Evolutionary conservation across 2,113 vertebrate genomes (phyloP).

Genomic region (Macquaria australasica): DNA sequence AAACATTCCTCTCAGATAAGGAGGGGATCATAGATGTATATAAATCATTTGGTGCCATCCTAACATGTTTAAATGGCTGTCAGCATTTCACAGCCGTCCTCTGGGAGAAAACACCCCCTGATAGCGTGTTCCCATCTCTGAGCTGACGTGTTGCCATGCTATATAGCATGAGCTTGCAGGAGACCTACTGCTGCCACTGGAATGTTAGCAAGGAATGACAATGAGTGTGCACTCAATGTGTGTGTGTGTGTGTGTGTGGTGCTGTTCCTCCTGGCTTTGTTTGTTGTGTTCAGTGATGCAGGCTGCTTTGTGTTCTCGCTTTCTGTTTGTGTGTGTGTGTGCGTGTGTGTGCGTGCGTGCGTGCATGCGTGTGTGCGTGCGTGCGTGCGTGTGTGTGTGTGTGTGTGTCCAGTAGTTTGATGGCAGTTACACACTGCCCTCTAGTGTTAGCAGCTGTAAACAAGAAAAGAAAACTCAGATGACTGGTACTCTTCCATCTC

Average conservation of each 20-base stretch:
- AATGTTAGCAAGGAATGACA: conserved; percentile 81
- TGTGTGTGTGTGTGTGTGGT: conserved; percentile 49
- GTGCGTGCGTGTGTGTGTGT: conserved; percentile 53
- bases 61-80: conserved; percentile 69
- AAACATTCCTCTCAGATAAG: conserved; percentile 11
- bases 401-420: conserved; percentile 64
- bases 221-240: conserved; percentile 70
- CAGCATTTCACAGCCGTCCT: conserved; percentile 58
- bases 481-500: conserved; percentile 52
- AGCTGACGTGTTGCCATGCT: conserved; percentile 69
- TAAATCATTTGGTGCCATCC: conserved; percentile 50
- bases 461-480: conserved; percentile 20
- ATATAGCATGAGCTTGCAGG: conserved; percentile 75
- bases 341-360: conserved; percentile 62
- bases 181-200: conserved; percentile 73
- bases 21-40: conserved; percentile 46
- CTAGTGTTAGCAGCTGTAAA: conserved; percentile 71
- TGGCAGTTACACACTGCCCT: conserved; percentile 83
- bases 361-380: too few species aligned
- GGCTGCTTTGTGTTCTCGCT: conserved; percentile 78
- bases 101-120: conserved; percentile 50
- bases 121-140: conserved; percentile 58
- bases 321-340: conserved; percentile 39
- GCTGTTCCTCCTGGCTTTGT: conserved; percentile 81
- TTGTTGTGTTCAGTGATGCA: conserved; percentile 83